Evolutionary conservation across 2,113 vertebrate species (phyloP), one percentile per base, ranked within the genome.

Genomic region (Alces alces): DNA sequence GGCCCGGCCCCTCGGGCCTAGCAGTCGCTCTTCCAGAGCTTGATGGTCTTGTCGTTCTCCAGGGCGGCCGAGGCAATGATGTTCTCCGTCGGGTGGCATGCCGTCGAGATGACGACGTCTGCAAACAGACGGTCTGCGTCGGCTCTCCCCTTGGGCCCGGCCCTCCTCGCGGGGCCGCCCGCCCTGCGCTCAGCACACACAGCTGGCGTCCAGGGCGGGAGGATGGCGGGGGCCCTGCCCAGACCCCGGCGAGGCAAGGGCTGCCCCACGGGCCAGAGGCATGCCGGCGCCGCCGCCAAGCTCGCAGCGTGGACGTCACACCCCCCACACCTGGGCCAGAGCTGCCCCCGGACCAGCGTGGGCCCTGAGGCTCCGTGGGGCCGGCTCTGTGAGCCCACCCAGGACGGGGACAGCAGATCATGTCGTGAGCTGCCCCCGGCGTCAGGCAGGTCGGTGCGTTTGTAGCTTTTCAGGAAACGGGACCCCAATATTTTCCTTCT

Each of bases 1-100:
- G 97, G 98, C 98, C 97, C 96, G 87, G 89, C 17, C 90, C 97
- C 92, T 7, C 47, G 76, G 90, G 2, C 98, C 99, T 99, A 99
- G 98, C 99, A 99, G 99, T 99, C 99, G 96, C 99, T 99, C 99
- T 99, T 99, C 99, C 99, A 99, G 98, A 99, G 99, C 98, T 99
- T 99, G 98, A 99, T 99, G 97, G 99, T 99, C 98, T 99, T 99
- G 99, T 99, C 99, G 0, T 99, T 99, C 99, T 99, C 99, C 99
- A 99, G 98, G 14, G 99, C 99, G 0, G 99, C 99, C 0, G 99
- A 99, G 0, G 99, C 99, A 0, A 99, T 99, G 99, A 99, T 99
- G 99, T 99, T 99, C 97, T 99, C 99, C 98, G 99, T 99, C 0
- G 99, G 99, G 98, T 99, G 99, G 97, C 99, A 99, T 66, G 99